Evolutionary conservation across 1,140 invertebrate species (phyloP), one percentile per base, ranked within the genome.

Genomic region (Campodea augens): DNA sequence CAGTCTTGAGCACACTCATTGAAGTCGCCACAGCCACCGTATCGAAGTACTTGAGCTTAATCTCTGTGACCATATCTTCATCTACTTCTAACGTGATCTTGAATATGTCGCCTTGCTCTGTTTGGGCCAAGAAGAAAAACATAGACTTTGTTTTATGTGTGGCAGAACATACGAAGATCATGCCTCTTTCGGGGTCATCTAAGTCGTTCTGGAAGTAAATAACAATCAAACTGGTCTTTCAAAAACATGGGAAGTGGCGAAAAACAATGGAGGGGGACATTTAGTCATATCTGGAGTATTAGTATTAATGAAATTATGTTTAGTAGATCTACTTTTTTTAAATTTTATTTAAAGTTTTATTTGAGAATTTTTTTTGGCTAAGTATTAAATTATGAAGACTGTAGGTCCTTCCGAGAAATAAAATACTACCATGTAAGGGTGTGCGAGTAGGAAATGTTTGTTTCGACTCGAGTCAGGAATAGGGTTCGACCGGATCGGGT

Each of bases 111-210:
- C 91, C 91, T 60, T 93, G 85, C 63, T 99, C 96, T 7, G 93
- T 87, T 65, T 88, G 83, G 40, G 87, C 81, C 48, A 90, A 63
- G 58, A 92, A 97, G 69, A 97, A 97, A 57, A 97, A 98, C 90
- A 97, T 96, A 36, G 85, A 89, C 57, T 98, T 98, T 3, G 95
- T 99, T 60, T 98, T 98, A 59, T 99, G 96, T 2, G 95, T 96
- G 2, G 96, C 95, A 42, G 91, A 95, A 59, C 90, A 96, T 13
- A 98, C 93, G 67, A 99, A 96, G 52, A 99, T 96, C 87, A 98
- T 96, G 40, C 93, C 92, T 54, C 93, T 70, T 58, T 98, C 95
- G 20, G 92, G 93, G 67, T 99, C 95, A 69, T 99, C 96, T n/a
- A 98, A 67, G 67, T 99, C 95, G 69, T 98, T 98, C 72, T 76